Evolutionary conservation across 23 tunicate genomes (phyloP).

Genomic region (Pegea sp.): DNA sequence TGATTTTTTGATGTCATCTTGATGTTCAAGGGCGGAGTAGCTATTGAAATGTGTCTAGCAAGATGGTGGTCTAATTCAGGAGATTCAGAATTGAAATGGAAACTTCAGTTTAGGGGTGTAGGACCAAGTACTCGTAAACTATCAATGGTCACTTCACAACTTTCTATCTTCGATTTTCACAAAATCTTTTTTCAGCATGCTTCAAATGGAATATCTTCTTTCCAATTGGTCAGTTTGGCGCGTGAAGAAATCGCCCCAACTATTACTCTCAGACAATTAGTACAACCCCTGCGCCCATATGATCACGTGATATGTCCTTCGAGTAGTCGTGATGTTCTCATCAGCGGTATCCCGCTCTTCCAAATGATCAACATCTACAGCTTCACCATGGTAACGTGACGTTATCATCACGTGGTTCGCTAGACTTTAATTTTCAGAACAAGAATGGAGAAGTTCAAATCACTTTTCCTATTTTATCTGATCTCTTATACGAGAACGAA

Average conservation of each 20-base stretch:
- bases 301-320: conserved; percentile 28
- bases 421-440: conserved; percentile 9
- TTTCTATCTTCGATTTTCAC: background rate
- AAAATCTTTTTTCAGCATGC: conserved; percentile 35
- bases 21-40: conserved; percentile 23
- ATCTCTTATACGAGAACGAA: conserved; percentile 63
- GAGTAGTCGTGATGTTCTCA: conserved; percentile 25
- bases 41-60: conserved; percentile 59
- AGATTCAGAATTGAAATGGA: conserved; percentile 19
- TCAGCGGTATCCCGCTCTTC: conserved; percentile 40
- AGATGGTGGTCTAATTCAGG: conserved; percentile 88
- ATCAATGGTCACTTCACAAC: background rate
- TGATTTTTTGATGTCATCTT: background rate
- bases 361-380: conserved; percentile 69
- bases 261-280: conserved; percentile 34
- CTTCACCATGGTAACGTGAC: conserved; percentile 43
- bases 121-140: conserved; percentile 6
- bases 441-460: conserved; percentile 44
- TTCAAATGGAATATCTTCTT: conserved; percentile 37
- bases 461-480: conserved; percentile 47
- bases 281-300: conserved; percentile 42
- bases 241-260: conserved; percentile 46
- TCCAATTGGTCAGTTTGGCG: conserved; percentile 20
- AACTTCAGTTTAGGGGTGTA: conserved; percentile 37
- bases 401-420: too few relatives aligned